Base-by-base conservation (phyloP, 2,888 invertebrate species). In the Aleiodes alternator region DNA sequence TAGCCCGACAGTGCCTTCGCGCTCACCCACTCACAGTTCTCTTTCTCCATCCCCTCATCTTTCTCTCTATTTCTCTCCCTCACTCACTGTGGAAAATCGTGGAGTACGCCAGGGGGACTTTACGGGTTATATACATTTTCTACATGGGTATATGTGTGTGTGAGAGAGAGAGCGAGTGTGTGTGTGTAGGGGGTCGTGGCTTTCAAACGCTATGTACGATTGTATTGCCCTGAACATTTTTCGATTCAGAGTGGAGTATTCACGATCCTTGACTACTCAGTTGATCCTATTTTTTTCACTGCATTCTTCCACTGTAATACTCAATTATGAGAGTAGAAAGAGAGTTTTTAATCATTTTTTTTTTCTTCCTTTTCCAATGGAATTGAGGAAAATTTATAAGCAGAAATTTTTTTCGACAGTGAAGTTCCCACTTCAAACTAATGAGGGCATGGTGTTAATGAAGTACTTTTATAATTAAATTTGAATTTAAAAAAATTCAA, bases 1-100 rank as follows among this genome's bases (percentile, higher is more conserved):
- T 89, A 89, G 88, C 88, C 80, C 82, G 83, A 80, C 73, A 78
- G 78, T 80, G 82, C 78, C 76, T 66, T 69, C 70, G 68, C 72
- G 69, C 75, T 76, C 79, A 48, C 9, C 43, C 43, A 16, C 16
- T 53, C 71, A 68, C 75, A 76, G 77, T 79, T 80, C 76, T 78
- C 71, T 77, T 72, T 71, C 34, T n/a, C 34, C 38, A 9, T 3
- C 29, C 59, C 59, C 8, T 72, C 80, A 74, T 74, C 72, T 70
- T 68, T 56, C 68, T 75, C 77, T 68, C 77, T 78, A 73, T 73
- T 75, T 68, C 76, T 50, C 56, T 64, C 76, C 69, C 76, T 59
- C 48, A 29, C 72, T 78, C 79, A 74, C 76, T 69, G 79, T 77
- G 83, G 82, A 84, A 84, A 86, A 84, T 82, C 84, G 82, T 84